These are phyloP conservation scores for Cyclura pinguis DNA, from an alignment of 2,797 vertebrate species.

Conservation along the genomic window DNA sequence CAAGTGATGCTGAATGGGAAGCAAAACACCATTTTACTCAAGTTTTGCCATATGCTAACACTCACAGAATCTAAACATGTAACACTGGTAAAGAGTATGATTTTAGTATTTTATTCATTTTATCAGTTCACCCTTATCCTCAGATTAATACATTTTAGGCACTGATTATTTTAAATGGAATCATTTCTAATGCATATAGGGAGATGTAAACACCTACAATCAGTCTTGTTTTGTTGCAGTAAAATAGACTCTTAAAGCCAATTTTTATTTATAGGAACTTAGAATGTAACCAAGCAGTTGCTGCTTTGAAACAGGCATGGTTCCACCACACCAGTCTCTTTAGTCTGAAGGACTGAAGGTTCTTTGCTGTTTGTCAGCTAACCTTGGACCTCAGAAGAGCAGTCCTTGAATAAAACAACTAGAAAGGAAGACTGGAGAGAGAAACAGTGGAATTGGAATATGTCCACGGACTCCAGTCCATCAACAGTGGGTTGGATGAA, in stretches of 20 bases:
- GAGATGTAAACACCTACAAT: background rate
- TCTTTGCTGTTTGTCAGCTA: too few relatives aligned
- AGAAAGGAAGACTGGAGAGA: too few relatives aligned
- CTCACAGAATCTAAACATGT: background rate
- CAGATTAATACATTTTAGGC: background rate
- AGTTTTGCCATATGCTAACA: background rate
- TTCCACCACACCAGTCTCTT: too few relatives aligned
- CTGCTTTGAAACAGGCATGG: background rate
- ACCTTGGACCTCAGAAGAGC: too few relatives aligned
- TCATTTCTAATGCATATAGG: background rate
- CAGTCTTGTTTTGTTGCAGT: too few relatives aligned
- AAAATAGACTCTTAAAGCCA: background rate
- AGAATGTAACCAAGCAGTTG: background rate
- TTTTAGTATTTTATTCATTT: background rate
- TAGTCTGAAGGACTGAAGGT: too few relatives aligned
- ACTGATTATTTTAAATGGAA: background rate
- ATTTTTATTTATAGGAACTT: background rate
- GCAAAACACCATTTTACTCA: background rate
- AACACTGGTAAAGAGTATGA: background rate
- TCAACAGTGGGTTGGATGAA: too few relatives aligned
- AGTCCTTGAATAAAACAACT: too few relatives aligned
- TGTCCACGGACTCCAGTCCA: too few relatives aligned
- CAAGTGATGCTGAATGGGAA: accelerated
- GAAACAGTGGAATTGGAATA: too few relatives aligned
- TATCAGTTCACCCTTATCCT: background rate